Base-by-base conservation (phyloP, 1,140 invertebrate species). In the Orius insidiosus region DNA sequence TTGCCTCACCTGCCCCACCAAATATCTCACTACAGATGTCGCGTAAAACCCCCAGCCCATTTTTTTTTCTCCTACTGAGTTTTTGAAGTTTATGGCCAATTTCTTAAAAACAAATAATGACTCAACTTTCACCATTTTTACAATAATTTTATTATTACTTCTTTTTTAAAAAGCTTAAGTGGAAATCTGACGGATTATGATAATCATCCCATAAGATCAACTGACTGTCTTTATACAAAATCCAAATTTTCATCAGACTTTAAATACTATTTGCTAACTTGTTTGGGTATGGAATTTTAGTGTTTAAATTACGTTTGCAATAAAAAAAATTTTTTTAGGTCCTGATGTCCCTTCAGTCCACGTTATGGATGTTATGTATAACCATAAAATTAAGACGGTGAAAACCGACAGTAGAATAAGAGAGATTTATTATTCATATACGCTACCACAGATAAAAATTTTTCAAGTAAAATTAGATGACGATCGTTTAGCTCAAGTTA, bases 291-390 rank as follows among this genome's bases (percentile, higher is more conserved):
- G 6, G 14, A 36, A 36, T 15, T n/a, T n/a, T n/a, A n/a, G n/a
- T n/a, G n/a, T n/a, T n/a, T n/a, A n/a, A n/a, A n/a, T n/a, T n/a
- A n/a, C n/a, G n/a, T n/a, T n/a, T n/a, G n/a, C n/a, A n/a, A n/a
- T n/a, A n/a, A n/a, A n/a, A n/a, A n/a, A n/a, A n/a, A 14, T 41
- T 40, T 15, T 19, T 43, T 50, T 13, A 58, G 66, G 80, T 1
- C 80, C 80, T 1, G 71, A 72, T 39, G 65, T 79, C 6, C 79
- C 80, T 1, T 69, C 69, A 9, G 66, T 69, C 3, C 69, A 75
- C 55, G 58, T 78, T 11, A 68, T 72, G 46, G 66, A 72, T 43
- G 68, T n/a, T n/a, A n/a, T 61, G 24, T 71, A 67, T 9, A 70
- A 70, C 43, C 63, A 64, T 5, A 68, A 70, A 52, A 61, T 73